phyloP scores from a whole-genome alignment of 2,113 vertebrate species.

The Petromus typicus region DNA sequence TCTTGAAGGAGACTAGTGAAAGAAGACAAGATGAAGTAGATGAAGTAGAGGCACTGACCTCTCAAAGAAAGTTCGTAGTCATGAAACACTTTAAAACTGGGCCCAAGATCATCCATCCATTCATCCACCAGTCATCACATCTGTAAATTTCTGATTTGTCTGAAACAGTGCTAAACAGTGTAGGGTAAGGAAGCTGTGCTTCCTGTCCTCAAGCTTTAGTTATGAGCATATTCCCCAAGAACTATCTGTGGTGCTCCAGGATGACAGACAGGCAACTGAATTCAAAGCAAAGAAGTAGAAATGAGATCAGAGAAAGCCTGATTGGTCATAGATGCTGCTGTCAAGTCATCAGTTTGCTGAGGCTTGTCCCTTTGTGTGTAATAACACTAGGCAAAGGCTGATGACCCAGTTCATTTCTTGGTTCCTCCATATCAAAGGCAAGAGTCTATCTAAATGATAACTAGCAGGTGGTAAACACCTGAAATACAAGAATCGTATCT shows the following conservation, averaged over 20 bases:
- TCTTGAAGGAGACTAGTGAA: neutral
- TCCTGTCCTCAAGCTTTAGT: neutral
- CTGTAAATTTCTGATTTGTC: neutral
- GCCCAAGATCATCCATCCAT: neutral
- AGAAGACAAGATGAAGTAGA: neutral
- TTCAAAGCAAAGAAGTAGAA: neutral
- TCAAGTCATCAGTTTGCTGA: neutral
- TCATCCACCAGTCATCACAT: neutral
- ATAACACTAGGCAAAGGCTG: neutral
- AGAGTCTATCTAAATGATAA: neutral
- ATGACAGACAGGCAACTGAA: neutral
- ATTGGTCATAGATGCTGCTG: neutral
- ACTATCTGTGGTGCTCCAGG: neutral
- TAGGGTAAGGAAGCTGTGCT: neutral
- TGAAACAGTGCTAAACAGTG: neutral
- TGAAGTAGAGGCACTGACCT: neutral
- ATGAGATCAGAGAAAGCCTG: neutral
- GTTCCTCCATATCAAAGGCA: neutral
- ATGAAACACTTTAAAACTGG: neutral
- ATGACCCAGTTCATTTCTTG: neutral
- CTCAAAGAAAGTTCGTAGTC: neutral
- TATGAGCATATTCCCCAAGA: neutral
- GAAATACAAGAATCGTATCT: neutral
- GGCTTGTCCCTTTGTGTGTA: neutral
- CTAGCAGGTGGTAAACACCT: neutral